Conservation (phyloP, 2,113 vertebrate genomes). For the Pollimyrus isidori region DNA sequence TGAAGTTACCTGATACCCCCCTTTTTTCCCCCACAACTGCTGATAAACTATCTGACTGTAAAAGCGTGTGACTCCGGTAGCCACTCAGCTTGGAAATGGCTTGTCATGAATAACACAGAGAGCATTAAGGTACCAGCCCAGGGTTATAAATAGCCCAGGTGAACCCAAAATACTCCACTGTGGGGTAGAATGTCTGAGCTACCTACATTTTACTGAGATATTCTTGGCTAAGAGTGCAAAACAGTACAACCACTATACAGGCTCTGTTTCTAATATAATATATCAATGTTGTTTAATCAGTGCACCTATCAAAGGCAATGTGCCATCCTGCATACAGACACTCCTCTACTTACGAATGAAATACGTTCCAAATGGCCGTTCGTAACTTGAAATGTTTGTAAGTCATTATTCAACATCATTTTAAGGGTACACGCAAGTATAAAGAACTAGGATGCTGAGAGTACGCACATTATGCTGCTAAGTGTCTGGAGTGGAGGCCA, state of each 20-base stretch:
- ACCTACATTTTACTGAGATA: neutral
- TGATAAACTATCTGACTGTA: neutral
- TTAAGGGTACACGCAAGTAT: too few species aligned
- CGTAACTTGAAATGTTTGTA: too few species aligned
- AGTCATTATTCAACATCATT: too few species aligned
- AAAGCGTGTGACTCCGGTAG: neutral
- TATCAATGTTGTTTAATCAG: neutral
- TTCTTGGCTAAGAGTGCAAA: neutral
- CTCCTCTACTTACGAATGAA: too few species aligned
- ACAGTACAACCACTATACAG: neutral
- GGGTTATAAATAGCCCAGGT: slow-evolving; percentile 46
- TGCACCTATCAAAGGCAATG: neutral
- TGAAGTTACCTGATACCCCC: neutral
- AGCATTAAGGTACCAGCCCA: slow-evolving; percentile 36
- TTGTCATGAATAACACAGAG: slow-evolving; percentile 48
- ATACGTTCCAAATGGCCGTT: too few species aligned
- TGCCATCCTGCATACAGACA: neutral
- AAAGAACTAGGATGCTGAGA: too few species aligned
- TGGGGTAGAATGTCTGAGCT: slow-evolving; percentile 16
- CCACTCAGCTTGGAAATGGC: slow-evolving; percentile 18
- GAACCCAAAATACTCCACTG: slow-evolving; percentile 7
- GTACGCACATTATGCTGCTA: too few species aligned
- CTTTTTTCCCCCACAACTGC: neutral
- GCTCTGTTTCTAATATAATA: neutral
- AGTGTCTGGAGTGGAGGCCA: too few species aligned